Conservation (phyloP, 2,888 invertebrate genomes). For the Hydrotaea cyrtoneurina region DNA sequence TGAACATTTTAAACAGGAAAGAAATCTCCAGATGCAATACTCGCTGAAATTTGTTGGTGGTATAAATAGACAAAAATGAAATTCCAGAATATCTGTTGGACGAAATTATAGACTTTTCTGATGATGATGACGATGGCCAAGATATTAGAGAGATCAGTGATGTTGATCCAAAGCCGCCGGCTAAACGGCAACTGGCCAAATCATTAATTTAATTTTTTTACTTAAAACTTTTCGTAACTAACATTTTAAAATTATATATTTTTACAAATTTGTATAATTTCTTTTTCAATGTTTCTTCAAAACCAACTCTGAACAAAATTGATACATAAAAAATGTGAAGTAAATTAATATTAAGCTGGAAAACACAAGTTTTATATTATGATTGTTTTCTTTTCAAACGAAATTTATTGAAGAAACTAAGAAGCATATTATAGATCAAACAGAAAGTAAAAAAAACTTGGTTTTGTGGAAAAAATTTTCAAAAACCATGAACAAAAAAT, state of each 20-base stretch:
- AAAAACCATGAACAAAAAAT: background rate
- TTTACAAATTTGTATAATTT: background rate
- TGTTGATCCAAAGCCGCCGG: conserved; percentile 15
- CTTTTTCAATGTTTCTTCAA: conserved; percentile 7
- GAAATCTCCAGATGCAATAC: background rate
- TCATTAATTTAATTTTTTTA: conserved; percentile 4
- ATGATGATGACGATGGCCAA: conserved; percentile 14
- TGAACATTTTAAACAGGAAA: background rate
- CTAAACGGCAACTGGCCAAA: conserved; percentile 20
- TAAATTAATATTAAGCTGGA: conserved; percentile 1
- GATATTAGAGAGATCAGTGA: background rate
- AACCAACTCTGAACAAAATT: conserved; percentile 13
- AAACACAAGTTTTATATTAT: background rate
- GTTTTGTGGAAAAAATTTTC: background rate
- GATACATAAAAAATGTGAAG: background rate
- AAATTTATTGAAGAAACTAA: background rate
- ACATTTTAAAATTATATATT: background rate
- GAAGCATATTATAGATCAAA: background rate
- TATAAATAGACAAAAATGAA: background rate
- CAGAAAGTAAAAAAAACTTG: background rate
- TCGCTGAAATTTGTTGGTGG: background rate
- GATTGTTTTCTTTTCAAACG: background rate
- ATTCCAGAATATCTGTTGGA: conserved; percentile 10
- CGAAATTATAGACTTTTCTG: conserved; percentile 6
- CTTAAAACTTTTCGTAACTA: background rate